Conservation (phyloP, 1,140 invertebrate genomes). For the Heterodera schachtii region DNA sequence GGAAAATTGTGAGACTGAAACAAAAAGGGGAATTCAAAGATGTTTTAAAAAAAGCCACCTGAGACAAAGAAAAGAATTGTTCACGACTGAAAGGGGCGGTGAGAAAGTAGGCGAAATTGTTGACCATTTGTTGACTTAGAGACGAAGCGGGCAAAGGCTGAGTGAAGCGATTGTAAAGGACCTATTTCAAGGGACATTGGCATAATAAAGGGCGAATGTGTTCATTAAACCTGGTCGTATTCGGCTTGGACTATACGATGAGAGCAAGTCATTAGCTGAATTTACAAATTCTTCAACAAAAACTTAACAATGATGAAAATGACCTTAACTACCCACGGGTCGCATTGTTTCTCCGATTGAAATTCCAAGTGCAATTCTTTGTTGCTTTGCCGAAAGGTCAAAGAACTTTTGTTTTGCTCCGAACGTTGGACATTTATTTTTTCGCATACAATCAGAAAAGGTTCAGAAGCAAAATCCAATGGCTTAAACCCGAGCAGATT, state of each 20-base stretch:
- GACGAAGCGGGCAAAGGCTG: background rate
- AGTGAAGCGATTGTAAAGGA: conserved; percentile 19
- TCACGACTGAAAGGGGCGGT: conserved; percentile 49
- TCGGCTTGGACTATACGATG: conserved; percentile 53
- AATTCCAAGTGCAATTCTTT: conserved; percentile 37
- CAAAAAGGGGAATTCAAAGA: background rate
- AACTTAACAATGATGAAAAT: too few relatives aligned
- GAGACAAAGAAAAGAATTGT: conserved; percentile 48
- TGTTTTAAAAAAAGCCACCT: conserved; percentile 39
- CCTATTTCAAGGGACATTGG: background rate
- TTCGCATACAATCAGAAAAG: conserved; percentile 54
- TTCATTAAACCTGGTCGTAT: conserved; percentile 21
- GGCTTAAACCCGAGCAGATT: conserved; percentile 52
- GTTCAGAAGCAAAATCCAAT: conserved; percentile 48
- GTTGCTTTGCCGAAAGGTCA: conserved; percentile 44
- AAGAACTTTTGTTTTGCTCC: conserved; percentile 24
- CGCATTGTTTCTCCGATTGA: conserved; percentile 42
- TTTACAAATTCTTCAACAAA: too few relatives aligned
- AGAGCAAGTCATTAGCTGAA: conserved; percentile 49
- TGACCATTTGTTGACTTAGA: background rate
- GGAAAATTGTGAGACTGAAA: conserved; percentile 52
- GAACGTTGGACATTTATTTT: conserved; percentile 42
- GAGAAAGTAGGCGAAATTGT: conserved; percentile 42
- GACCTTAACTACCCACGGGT: conserved; percentile 54
- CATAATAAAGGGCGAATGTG: background rate